phyloP scores from a whole-genome alignment of 2,113 vertebrate genomes.

The Enhydra lutris region DNA sequence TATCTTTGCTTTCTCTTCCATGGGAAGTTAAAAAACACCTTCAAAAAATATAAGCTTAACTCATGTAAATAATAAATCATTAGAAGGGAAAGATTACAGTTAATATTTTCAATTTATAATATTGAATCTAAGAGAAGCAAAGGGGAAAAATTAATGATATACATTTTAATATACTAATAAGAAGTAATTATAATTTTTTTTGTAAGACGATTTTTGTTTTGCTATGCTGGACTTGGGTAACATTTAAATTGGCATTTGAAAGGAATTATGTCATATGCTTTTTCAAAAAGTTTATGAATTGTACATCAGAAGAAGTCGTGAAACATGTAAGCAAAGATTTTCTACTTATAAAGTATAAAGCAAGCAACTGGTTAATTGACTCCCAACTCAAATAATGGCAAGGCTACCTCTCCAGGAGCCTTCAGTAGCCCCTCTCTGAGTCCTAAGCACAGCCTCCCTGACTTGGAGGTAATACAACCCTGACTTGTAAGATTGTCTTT shows the following conservation, averaged over 20 bases:
- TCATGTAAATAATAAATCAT: background rate
- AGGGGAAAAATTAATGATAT: background rate
- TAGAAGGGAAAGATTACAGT: background rate
- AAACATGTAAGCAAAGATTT: background rate
- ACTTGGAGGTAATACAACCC: background rate
- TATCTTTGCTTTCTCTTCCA: background rate
- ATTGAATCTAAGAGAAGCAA: background rate
- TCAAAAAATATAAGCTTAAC: background rate
- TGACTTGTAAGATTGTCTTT: background rate
- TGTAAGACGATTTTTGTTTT: background rate
- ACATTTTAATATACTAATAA: background rate
- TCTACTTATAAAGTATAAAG: background rate
- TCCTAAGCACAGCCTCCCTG: background rate
- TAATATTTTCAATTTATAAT: background rate
- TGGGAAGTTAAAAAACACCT: background rate
- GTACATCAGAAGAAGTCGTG: background rate
- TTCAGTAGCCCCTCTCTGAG: background rate
- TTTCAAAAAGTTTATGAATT: background rate
- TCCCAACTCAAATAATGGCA: background rate
- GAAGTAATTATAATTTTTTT: slow-evolving; percentile 8
- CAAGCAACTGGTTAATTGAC: background rate
- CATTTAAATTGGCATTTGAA: background rate
- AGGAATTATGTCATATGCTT: background rate
- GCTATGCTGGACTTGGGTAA: background rate
- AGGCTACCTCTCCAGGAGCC: background rate